Conservation (phyloP, 1,140 invertebrate species). For the Antheraea pernyi region DNA sequence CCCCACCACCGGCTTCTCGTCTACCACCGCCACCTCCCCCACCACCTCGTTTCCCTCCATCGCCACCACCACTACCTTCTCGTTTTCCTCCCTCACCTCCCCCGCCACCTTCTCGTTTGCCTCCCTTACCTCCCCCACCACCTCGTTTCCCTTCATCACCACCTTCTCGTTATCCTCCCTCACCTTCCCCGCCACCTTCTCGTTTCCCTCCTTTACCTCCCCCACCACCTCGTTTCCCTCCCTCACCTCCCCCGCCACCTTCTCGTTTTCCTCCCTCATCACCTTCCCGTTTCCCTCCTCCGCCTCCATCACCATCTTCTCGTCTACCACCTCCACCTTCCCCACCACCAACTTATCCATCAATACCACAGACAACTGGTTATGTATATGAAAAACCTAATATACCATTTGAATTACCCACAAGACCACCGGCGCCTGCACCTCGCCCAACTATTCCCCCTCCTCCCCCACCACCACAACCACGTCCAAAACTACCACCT, state of each 20-base stretch:
- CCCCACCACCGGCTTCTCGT: slow-evolving; percentile 7
- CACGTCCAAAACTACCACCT: not conserved
- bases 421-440: slow-evolving; percentile 20
- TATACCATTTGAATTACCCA: slow-evolving; percentile 9
- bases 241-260: slow-evolving; percentile 10
- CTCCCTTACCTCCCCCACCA: slow-evolving; percentile 16
- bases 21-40: slow-evolving; percentile 18
- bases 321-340: slow-evolving; percentile 23
- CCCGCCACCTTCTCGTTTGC: slow-evolving; percentile 16
- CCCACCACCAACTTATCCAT: slow-evolving; percentile 14
- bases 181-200: no score
- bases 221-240: no score
- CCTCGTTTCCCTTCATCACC: no score
- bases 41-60: slow-evolving; percentile 12
- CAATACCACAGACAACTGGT: slow-evolving; percentile 18
- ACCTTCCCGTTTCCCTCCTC: slow-evolving; percentile 13
- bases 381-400: slow-evolving; percentile 11
- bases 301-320: slow-evolving; percentile 23
- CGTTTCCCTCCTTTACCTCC: no score
- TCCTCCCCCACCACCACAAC: slow-evolving; percentile 6
- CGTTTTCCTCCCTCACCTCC: slow-evolving; percentile 16
- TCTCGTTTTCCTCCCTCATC: slow-evolving; percentile 14
- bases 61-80: slow-evolving; percentile 23
- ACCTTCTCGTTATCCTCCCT: no score
- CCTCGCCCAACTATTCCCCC: slow-evolving; percentile 19